Percentiles rank a stretch among this genome's conserved stretches.
These are phyloP conservation scores for Melopsittacus undulatus DNA, from an alignment of 2,797 vertebrate genomes.

Conservation along the genomic window DNA sequence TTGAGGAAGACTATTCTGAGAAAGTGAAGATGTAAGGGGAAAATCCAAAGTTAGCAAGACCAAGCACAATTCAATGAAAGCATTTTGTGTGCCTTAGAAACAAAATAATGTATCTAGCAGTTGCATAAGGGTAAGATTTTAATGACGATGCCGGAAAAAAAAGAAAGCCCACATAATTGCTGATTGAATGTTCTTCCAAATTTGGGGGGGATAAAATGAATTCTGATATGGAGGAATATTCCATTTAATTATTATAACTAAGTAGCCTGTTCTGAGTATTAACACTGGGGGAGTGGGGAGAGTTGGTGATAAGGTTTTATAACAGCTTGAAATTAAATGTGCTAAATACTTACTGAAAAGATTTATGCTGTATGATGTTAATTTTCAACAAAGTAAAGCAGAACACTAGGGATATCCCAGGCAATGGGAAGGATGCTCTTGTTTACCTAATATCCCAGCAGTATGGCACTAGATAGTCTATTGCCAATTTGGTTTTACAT, in stretches of 20 bases:
- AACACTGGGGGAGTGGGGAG: neutral
- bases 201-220: fast-evolving
- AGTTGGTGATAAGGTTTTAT: neutral
- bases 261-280: neutral
- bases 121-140: neutral
- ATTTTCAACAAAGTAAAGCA: neutral
- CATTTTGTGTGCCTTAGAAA: neutral
- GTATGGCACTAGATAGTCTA: neutral
- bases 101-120: neutral
- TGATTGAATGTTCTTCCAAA: neutral
- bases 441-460: neutral
- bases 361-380: neutral
- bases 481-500: neutral
- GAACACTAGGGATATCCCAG: neutral
- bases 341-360: neutral
- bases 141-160: neutral
- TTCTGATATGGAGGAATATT: neutral
- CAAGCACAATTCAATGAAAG: neutral
- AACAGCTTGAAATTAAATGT: neutral
- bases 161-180: neutral
- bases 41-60: neutral
- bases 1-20: neutral
- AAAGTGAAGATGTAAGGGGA: neutral
- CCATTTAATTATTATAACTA: neutral
- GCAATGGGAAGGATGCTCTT: neutral